A percentile compares a stretch with the other conserved stretches of the same genome.
Evolutionary conservation across 2,888 invertebrate species (phyloP).

Genomic region (Opisthograptis luteolata): DNA sequence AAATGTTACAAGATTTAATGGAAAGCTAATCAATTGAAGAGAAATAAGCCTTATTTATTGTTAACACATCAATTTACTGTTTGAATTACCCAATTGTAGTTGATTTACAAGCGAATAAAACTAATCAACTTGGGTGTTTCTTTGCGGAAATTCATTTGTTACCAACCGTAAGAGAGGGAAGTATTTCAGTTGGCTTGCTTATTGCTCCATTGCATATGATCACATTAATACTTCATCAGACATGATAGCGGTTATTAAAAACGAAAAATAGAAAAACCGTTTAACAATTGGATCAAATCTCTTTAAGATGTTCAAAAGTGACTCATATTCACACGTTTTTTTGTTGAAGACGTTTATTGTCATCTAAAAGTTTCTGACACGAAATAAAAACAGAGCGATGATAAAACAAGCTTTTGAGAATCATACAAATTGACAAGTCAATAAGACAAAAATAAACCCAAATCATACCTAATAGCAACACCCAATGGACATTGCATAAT

Average conservation of each 20-base stretch:
- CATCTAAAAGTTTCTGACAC: no score
- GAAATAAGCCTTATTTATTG: slow-evolving; percentile 35
- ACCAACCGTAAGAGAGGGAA: not conserved
- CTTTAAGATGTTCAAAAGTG: no score
- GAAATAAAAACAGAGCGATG: no score
- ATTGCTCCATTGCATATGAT: no score
- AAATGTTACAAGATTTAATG: slow-evolving; percentile 50
- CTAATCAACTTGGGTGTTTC: not conserved
- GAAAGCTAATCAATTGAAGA: slow-evolving; percentile 39
- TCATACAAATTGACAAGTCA: not conserved
- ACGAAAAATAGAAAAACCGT: no score
- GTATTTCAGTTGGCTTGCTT: not conserved
- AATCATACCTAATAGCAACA: slow-evolving; percentile 35
- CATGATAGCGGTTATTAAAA: no score
- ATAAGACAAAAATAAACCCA: slow-evolving; percentile 20
- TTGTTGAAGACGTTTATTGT: no score
- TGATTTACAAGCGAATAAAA: slow-evolving; percentile 5
- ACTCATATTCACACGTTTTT: no score
- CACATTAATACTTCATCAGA: no score
- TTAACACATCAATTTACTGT: slow-evolving; percentile 16
- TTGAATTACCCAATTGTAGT: slow-evolving; percentile 7
- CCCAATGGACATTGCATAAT: slow-evolving; percentile 75
- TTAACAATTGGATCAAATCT: no score
- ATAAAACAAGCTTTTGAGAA: not conserved
- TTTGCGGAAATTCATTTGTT: slow-evolving; percentile 2